A percentile compares a stretch with the other conserved stretches of the same genome.
Conservation (phyloP, 92 coral and sea anemone species). For the Muricea muricata region DNA sequence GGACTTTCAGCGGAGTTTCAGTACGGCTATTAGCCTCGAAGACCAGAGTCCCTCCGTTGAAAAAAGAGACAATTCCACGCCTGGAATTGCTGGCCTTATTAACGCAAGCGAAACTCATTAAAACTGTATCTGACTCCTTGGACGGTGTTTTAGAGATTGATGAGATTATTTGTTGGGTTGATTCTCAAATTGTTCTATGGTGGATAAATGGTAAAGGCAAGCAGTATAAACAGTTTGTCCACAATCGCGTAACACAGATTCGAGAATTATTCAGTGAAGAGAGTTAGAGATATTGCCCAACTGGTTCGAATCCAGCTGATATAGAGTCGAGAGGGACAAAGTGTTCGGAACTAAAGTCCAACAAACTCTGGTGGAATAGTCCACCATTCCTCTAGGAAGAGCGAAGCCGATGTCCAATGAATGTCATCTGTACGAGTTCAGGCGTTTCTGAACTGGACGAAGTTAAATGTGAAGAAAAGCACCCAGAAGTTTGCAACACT, state of each 20-base stretch:
- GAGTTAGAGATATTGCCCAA: not conserved
- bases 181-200: not conserved
- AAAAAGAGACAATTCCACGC: not conserved
- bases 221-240: not conserved
- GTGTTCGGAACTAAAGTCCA: not conserved
- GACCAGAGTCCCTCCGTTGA: not conserved
- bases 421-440: not conserved
- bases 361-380: not conserved
- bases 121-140: not conserved
- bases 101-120: not conserved
- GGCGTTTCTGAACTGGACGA: not conserved
- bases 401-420: constrained; percentile 16
- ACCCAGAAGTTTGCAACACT: constrained; percentile 7
- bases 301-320: not conserved
- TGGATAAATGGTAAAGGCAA: not conserved
- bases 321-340: not conserved
- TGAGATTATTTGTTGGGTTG: not conserved
- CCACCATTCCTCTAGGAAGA: not conserved
- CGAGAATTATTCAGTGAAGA: not conserved
- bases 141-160: not conserved
- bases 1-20: not conserved
- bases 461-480: no score
- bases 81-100: not conserved
- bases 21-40: not conserved
- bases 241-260: not conserved